Base-by-base conservation (phyloP, 2,797 vertebrate genomes). In the Gymnoscopelus microlampas region DNA sequence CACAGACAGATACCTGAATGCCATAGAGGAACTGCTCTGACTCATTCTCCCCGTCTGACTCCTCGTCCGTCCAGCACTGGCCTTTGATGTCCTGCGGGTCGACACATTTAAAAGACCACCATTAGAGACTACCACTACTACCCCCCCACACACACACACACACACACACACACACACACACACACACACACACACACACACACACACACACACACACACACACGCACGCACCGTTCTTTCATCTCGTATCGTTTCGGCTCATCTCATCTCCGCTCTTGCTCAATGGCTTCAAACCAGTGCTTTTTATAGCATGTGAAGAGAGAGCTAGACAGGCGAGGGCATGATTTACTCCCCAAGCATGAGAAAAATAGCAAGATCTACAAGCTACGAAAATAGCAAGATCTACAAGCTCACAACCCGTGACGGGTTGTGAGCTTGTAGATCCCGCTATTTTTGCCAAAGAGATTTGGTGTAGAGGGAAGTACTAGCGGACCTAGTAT, bases 1-100 rank as follows among this genome's bases (percentile, higher is more conserved):
- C 19, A 19, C 19, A 1, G 19, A 19, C 19, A 19, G 19, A 19
- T 85, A 98, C 98, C 96, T 99, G 97, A 85, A 99, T 97, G 71
- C 98, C 97, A 3, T 98, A 98, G 60, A 98, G 93, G 88, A 99
- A 99, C 85, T 98, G 97, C 75, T 98, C 98, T 0, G 97, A 96
- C 88, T 98, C 98, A 74, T 98, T 99, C 91, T 99, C 98, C 77
- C 97, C 98, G 7, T 99, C 97, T 0, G 98, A 99, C 92, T 99
- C 98, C 91, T 99, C 98, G 11, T 98, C 97, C 71, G 96, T 97
- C 97, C 97, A 98, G 83, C 95, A 96, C 90, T 98, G 98, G 89
- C 96, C 95, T 95, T 98, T 98, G 93, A 98, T 94, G 93, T 98
- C 97, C 97, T 98, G 90, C 70, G 79, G 82, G 76, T 32, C 79